Conservation (phyloP, 2,888 invertebrate species). For the Calameuta pallipes region DNA sequence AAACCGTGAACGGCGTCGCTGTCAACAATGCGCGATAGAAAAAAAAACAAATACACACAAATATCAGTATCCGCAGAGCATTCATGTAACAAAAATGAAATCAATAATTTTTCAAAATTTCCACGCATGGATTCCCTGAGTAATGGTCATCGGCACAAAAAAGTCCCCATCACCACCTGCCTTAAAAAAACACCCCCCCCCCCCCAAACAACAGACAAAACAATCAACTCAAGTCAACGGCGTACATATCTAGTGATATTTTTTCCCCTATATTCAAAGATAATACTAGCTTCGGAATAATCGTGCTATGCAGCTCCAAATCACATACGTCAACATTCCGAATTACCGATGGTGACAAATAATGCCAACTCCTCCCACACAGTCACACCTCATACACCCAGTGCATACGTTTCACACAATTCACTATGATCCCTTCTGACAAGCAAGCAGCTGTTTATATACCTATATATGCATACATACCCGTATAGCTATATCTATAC, state of each 20-base stretch:
- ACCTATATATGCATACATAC: background rate
- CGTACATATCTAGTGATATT: background rate
- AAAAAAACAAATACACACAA: no score
- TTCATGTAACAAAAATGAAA: background rate
- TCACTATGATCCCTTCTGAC: background rate
- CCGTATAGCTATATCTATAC: background rate
- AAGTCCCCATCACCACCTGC: background rate
- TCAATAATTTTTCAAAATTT: background rate
- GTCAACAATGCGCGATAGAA: background rate
- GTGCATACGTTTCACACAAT: background rate
- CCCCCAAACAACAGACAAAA: no score
- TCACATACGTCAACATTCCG: background rate
- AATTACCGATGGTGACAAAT: background rate
- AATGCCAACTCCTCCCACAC: background rate
- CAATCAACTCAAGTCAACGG: background rate
- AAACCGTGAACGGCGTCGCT: background rate
- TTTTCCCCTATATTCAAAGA: background rate
- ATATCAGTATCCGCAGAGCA: background rate
- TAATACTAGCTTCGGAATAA: background rate
- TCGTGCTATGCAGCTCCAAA: background rate
- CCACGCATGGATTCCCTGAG: background rate
- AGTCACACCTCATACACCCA: background rate
- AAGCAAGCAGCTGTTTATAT: background rate
- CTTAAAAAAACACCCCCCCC: background rate
- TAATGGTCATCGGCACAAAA: background rate